Conservation (phyloP, 2,113 vertebrate species). For the Eretmochelys imbricata region DNA sequence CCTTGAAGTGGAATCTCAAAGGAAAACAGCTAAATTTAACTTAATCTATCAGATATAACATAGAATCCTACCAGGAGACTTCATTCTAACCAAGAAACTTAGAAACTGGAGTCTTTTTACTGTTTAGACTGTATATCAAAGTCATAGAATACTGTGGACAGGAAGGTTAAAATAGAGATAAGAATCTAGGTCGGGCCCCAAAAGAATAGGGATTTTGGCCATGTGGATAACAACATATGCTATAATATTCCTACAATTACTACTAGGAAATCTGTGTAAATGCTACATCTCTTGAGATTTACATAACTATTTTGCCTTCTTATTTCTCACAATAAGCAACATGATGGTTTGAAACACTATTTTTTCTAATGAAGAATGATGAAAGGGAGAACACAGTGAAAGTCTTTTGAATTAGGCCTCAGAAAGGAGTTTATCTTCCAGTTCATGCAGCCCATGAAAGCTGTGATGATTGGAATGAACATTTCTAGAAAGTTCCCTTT, state of each 20-base stretch:
- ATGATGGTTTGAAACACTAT: neutral
- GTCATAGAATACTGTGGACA: neutral
- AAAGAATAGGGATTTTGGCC: neutral
- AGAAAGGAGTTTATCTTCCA: neutral
- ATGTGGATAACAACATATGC: neutral
- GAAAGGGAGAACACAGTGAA: neutral
- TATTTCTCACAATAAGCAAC: neutral
- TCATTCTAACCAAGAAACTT: neutral
- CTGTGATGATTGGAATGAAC: neutral
- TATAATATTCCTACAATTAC: neutral
- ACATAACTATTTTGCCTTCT: neutral
- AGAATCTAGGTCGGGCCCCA: neutral
- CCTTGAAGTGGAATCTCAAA: neutral
- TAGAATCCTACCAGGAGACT: neutral
- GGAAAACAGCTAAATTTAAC: neutral
- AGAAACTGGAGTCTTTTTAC: neutral
- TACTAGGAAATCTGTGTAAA: neutral
- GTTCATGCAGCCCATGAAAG: neutral
- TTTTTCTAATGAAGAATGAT: conserved; percentile 19
- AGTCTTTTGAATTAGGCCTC: neutral
- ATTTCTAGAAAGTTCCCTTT: neutral
- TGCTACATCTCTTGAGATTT: neutral
- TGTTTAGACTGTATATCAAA: neutral
- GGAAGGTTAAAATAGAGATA: neutral
- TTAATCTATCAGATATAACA: neutral